These are phyloP conservation scores for Napeogenes inachia DNA, from an alignment of 2,888 invertebrate species.

Conservation along the genomic window DNA sequence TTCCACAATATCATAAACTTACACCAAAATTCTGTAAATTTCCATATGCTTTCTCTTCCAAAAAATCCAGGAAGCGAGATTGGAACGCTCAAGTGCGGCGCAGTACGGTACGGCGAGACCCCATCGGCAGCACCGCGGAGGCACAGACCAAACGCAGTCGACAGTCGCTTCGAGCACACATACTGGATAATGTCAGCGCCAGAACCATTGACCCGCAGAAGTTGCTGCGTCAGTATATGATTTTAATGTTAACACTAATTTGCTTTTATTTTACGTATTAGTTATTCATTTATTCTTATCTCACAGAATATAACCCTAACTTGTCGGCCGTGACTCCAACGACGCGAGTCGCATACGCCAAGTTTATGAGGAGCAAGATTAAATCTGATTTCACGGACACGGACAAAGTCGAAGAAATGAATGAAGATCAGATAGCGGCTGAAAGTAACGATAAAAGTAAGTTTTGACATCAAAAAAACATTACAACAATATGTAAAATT, in stretches of 20 bases:
- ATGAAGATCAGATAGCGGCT: constrained; percentile 3
- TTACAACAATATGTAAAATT: neutral
- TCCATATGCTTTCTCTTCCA: neutral
- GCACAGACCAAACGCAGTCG: constrained; percentile 80
- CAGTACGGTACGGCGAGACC: constrained; percentile 82
- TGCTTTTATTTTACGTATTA: too few relatives aligned
- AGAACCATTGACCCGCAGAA: constrained; percentile 84
- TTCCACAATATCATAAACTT: too few relatives aligned
- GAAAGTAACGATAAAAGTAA: constrained; percentile 3
- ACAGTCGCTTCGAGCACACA: constrained; percentile 84
- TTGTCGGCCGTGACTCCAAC: constrained; percentile 85
- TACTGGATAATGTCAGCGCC: constrained; percentile 81
- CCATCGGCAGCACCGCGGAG: constrained; percentile 87
- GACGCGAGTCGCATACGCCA: constrained; percentile 90
- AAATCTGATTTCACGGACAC: constrained; percentile 71
- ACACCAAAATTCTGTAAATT: neutral
- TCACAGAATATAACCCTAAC: constrained; percentile 88
- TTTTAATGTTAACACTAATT: too few relatives aligned
- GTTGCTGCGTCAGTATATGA: constrained; percentile 76
- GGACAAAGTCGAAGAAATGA: constrained; percentile 32
- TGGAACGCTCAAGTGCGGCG: constrained; percentile 90
- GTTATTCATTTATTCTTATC: neutral
- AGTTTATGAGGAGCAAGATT: constrained; percentile 88
- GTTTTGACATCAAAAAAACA: neutral
- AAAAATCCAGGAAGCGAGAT: constrained; percentile 80